These are phyloP conservation scores for Anastatus disparis DNA, from an alignment of 1,140 invertebrate species.

Conservation along the genomic window DNA sequence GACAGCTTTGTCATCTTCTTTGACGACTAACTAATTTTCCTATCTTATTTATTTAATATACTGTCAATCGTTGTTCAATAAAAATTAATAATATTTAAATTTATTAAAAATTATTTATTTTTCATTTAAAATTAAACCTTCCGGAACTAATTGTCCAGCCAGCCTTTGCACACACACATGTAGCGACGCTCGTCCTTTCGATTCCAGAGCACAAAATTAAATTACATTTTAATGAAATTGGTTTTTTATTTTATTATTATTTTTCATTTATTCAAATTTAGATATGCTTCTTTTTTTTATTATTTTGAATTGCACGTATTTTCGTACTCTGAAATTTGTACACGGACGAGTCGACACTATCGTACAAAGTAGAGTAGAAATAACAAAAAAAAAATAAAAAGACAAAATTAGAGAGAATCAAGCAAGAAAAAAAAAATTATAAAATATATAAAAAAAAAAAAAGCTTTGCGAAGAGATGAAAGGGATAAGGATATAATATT, in stretches of 20 bases:
- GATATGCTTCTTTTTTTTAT: too few relatives aligned
- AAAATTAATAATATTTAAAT: not conserved
- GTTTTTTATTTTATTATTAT: not conserved
- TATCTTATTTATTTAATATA: not conserved
- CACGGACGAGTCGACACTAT: not conserved
- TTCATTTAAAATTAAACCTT: not conserved
- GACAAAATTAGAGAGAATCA: not conserved
- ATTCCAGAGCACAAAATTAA: conserved; percentile 19
- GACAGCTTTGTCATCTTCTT: not conserved
- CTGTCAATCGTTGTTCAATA: not conserved
- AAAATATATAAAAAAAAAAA: not conserved
- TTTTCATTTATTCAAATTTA: too few relatives aligned
- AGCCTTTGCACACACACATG: conserved; percentile 20
- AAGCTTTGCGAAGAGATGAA: not conserved
- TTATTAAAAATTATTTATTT: not conserved
- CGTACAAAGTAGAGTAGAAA: not conserved
- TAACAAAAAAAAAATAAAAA: not conserved
- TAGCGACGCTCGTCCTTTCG: not conserved
- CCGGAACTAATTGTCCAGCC: not conserved
- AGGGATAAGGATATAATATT: conserved; percentile 30
- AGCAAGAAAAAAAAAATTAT: not conserved
- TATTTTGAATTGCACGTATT: not conserved
- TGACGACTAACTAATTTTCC: not conserved
- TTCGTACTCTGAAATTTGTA: conserved; percentile 5
- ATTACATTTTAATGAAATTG: not conserved